Base-by-base conservation (phyloP, 23 tunicate species). In the Pegea sp. region DNA sequence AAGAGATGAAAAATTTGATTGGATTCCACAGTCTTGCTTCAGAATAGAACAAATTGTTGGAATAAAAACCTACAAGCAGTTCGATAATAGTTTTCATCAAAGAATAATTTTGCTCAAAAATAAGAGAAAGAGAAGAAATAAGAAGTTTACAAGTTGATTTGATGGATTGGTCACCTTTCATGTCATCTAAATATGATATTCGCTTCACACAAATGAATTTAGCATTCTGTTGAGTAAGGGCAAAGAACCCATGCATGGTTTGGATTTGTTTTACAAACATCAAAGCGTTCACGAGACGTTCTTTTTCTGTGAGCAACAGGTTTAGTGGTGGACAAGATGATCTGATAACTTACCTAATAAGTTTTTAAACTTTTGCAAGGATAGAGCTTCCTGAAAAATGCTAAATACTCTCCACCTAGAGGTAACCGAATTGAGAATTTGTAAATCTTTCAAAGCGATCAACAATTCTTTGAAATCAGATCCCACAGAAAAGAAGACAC, bases 211-310 rank as follows among this genome's bases (percentile, higher is more conserved):
- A 64, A 60, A 88, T 71, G 19, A 81, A 90, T 24, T 64, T 38
- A 1, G 90, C 69, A 49, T 88, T 88, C 2, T 75, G 65, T 29
- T 70, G 97, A 61, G 74, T 65, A 3, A 88, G 56, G 8, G 59
- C 77, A 33, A 88, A 88, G 79, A 88, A 88, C 31, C 62, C 74
- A 61, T 76, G 72, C 79, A 88, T 76, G 22, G 97, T 63, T 65
- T 76, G 88, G 22, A 88, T 46, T 70, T 88, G 97, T 48, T 76
- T 76, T 56, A 76, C 60, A 56, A 88, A 88, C 49, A 88, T 33
- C 25, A 88, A 27, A 4, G 79, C 78, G 56, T 66, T 70, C 60
- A 81, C 59, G 7, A 50, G 6, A n/a, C n/a, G n/a, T n/a, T n/a
- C 19, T 51, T 51, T 51, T 51, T 11, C 56, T 11, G n/a, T n/a